Evolutionary conservation across 2,888 invertebrate species (phyloP).

Genomic region (Bembecia ichneumoniformis): DNA sequence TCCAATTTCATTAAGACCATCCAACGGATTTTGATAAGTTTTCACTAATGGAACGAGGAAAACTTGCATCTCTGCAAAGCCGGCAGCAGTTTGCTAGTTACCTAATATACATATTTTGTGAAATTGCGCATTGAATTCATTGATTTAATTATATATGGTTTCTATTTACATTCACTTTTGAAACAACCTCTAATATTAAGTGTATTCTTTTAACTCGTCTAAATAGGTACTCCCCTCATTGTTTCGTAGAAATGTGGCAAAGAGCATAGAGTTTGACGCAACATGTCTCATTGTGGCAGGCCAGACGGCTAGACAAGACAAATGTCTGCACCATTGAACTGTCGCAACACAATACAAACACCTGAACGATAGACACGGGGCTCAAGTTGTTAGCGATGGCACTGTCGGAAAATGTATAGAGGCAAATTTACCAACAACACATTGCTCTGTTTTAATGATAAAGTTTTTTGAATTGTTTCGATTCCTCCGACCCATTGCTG

Average conservation of each 20-base stretch:
- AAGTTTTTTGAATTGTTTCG: too few relatives aligned
- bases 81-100: too few relatives aligned
- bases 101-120: too few relatives aligned
- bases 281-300: slow-evolving; percentile 25
- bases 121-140: too few relatives aligned
- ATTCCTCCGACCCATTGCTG: too few relatives aligned
- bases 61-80: too few relatives aligned
- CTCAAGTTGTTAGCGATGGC: slow-evolving; percentile 18
- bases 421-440: slow-evolving; percentile 9
- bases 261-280: slow-evolving; percentile 20
- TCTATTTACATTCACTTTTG: too few relatives aligned
- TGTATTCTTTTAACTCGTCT: not conserved
- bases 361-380: slow-evolving; percentile 29
- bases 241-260: slow-evolving; percentile 6
- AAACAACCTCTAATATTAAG: not conserved
- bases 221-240: not conserved
- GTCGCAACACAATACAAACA: slow-evolving; percentile 35
- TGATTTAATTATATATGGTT: too few relatives aligned
- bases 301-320: slow-evolving; percentile 30
- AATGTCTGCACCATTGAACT: slow-evolving; percentile 47
- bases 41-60: too few relatives aligned
- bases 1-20: too few relatives aligned
- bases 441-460: not conserved
- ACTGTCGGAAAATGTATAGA: slow-evolving; percentile 8
- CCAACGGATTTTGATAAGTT: too few relatives aligned